A percentile compares a stretch with the other conserved stretches of the same genome.
Conservation (phyloP, 1,140 invertebrate genomes). For the Idris sp. region DNA sequence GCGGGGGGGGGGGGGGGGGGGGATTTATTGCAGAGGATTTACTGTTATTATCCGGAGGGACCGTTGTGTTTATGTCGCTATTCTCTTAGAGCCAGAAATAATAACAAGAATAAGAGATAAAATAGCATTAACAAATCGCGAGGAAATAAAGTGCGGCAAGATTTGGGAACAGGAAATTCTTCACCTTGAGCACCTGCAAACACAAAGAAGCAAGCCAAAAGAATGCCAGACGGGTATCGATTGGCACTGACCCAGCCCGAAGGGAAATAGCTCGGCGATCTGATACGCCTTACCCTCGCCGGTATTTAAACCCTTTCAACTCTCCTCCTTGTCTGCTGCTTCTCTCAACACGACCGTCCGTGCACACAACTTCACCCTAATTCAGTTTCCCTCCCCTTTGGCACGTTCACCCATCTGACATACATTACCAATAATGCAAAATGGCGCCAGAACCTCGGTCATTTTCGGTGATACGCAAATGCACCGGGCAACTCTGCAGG, state of each 20-base stretch:
- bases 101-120: too few species aligned
- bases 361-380: conserved; percentile 50
- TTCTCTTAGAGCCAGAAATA: too few species aligned
- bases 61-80: conserved; percentile 46
- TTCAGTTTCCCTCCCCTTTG: conserved; percentile 39
- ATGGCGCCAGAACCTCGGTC: conserved; percentile 33
- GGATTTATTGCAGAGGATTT: conserved; percentile 76
- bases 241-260: conserved; percentile 53
- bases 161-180: conserved; percentile 38
- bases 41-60: conserved; percentile 77
- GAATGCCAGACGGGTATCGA: conserved; percentile 62
- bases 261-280: conserved; percentile 37
- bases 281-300: conserved; percentile 56
- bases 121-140: conserved; percentile 14
- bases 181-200: conserved; percentile 46
- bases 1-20: conserved; percentile 38
- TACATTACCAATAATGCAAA: conserved; percentile 58
- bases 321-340: conserved; percentile 22
- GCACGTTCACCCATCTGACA: conserved; percentile 50
- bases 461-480: conserved; percentile 50
- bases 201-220: conserved; percentile 48
- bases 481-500: conserved; percentile 43
- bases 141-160: too few species aligned
- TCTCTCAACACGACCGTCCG: conserved; percentile 52
- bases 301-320: conserved; percentile 68